phyloP scores from a whole-genome alignment of 2,797 vertebrate genomes.

The Ctenopoma kingsleyae region DNA sequence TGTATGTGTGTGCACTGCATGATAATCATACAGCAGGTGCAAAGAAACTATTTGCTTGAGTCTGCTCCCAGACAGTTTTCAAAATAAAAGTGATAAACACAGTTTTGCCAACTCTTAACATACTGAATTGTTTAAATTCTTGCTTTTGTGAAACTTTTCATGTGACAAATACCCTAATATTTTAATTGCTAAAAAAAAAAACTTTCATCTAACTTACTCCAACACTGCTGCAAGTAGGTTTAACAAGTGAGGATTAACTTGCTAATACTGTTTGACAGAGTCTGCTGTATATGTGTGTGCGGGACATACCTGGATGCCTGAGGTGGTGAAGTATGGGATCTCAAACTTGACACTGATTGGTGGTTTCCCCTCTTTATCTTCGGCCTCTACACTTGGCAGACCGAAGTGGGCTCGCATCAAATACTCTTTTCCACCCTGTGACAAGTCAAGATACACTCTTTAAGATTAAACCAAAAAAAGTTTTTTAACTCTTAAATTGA shows the following conservation, averaged over 20 bases:
- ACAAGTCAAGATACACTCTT: slow-evolving; percentile 62
- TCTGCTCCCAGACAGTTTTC: slow-evolving; percentile 12
- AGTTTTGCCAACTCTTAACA: slow-evolving; percentile 13
- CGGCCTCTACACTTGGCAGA: slow-evolving; percentile 96
- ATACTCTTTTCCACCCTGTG: slow-evolving; percentile 97
- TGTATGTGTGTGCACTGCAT: slow-evolving; percentile 11
- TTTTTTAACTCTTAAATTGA: background rate
- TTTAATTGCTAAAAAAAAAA: background rate
- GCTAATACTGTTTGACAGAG: background rate
- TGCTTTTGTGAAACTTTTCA: background rate
- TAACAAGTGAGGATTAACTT: background rate
- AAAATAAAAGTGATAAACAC: slow-evolving; percentile 17
- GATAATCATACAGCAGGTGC: slow-evolving; percentile 35
- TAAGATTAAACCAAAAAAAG: slow-evolving; percentile 3
- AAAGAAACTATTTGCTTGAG: slow-evolving; percentile 25
- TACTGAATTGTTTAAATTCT: background rate
- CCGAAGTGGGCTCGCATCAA: slow-evolving; percentile 98
- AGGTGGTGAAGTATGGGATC: slow-evolving; percentile 99
- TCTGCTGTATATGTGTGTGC: background rate
- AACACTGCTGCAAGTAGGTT: background rate
- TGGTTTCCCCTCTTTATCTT: slow-evolving; percentile 98
- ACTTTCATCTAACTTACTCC: background rate
- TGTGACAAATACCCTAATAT: slow-evolving; percentile 9
- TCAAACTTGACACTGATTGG: slow-evolving; percentile 99
- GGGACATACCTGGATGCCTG: slow-evolving; percentile 93